These are phyloP conservation scores for Silvanus unidentatus DNA, from an alignment of 2,888 invertebrate genomes.

Conservation along the genomic window DNA sequence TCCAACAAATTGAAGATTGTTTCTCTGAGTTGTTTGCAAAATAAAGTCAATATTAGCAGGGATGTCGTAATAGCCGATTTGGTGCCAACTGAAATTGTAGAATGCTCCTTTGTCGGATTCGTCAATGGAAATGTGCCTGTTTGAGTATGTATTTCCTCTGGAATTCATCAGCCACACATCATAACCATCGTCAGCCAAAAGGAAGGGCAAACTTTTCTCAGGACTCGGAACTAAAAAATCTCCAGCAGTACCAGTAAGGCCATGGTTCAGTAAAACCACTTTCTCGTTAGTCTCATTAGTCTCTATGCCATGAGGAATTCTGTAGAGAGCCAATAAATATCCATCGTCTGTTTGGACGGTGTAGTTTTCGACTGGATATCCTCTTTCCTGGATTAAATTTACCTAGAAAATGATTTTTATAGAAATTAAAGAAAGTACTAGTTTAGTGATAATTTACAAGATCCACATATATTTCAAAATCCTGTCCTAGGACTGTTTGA, in stretches of 20 bases:
- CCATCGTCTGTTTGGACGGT: constrained; percentile 64
- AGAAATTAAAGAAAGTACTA: too few species aligned
- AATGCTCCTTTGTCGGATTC: constrained; percentile 36
- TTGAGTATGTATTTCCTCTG: constrained; percentile 44
- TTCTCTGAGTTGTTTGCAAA: constrained; percentile 50
- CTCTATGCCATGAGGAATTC: constrained; percentile 54
- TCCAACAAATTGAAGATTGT: constrained; percentile 66
- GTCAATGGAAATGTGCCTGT: constrained; percentile 44
- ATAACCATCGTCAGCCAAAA: constrained; percentile 23
- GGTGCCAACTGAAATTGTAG: constrained; percentile 42
- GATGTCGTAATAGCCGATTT: constrained; percentile 52
- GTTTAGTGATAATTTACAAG: too few species aligned
- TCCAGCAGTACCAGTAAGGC: constrained; percentile 9
- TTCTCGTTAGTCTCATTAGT: constrained; percentile 25
- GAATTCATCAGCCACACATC: constrained; percentile 42
- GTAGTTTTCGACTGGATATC: constrained; percentile 59
- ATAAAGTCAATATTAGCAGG: constrained; percentile 73
- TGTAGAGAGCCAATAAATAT: constrained; percentile 69
- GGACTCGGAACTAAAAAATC: constrained; percentile 19
- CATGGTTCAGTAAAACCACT: constrained; percentile 20
- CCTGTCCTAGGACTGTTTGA: too few species aligned
- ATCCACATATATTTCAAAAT: too few species aligned
- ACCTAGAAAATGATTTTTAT: constrained; percentile 1
- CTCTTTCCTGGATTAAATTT: neutral
- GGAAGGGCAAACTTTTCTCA: constrained; percentile 17